Evolutionary conservation across 30 jellyfish, hydroid and myxozoan genomes (phyloP).

Genomic region (Aurelia sp.): DNA sequence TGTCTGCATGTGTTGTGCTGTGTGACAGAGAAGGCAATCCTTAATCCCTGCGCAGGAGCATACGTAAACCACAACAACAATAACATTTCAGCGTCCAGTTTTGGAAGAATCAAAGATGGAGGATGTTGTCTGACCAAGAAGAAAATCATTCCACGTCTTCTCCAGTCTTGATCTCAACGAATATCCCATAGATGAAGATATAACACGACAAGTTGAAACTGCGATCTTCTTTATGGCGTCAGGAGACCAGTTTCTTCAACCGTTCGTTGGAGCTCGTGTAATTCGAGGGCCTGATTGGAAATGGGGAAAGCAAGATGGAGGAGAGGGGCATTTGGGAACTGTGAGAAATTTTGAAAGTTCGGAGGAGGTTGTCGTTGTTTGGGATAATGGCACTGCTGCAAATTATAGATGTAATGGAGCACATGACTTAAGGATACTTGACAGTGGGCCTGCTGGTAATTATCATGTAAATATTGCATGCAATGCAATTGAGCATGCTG

Average conservation of each 20-base stretch:
- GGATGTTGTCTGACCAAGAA: too few relatives aligned
- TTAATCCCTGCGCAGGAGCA: too few relatives aligned
- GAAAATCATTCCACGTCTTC: too few relatives aligned
- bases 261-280: conserved; percentile 78
- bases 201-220: too few relatives aligned
- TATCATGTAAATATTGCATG: not conserved
- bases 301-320: conserved; percentile 99
- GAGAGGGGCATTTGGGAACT: conserved; percentile 95
- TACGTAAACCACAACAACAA: too few relatives aligned
- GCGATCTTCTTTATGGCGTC: not conserved
- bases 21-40: too few relatives aligned
- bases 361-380: conserved; percentile 95
- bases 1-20: too few relatives aligned
- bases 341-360: conserved; percentile 90
- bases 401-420: conserved; percentile 89
- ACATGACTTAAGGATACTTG: conserved; percentile 71
- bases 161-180: too few relatives aligned
- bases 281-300: conserved; percentile 97
- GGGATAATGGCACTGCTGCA: conserved; percentile 99
- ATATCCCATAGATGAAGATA: too few relatives aligned
- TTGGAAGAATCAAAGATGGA: too few relatives aligned
- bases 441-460: conserved; percentile 86
- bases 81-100: too few relatives aligned
- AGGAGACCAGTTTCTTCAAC: conserved; percentile 45
- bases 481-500: too few relatives aligned